phyloP scores from a whole-genome alignment of 2,113 vertebrate species.

The Engraulis encrasicolus region DNA sequence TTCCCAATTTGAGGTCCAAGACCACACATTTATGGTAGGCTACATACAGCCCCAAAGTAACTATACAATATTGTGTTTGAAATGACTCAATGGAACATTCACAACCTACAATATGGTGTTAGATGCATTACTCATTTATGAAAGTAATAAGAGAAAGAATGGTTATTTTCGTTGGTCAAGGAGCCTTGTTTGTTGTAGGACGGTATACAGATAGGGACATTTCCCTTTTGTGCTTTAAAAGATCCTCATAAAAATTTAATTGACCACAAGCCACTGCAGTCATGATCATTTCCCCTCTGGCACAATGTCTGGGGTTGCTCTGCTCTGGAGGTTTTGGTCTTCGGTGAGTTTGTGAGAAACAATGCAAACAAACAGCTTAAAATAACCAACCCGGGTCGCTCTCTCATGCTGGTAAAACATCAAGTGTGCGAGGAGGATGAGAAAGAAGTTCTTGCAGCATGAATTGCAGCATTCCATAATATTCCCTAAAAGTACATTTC shows the following conservation, averaged over 20 bases:
- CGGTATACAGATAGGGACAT: background rate
- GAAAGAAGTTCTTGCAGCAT: background rate
- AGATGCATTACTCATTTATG: background rate
- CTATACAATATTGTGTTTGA: too few relatives aligned
- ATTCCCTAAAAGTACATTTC: background rate
- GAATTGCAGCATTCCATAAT: background rate
- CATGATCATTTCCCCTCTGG: background rate
- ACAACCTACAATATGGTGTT: too few relatives aligned
- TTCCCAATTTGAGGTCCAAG: too few relatives aligned
- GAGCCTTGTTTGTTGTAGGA: background rate
- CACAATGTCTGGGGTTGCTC: too few relatives aligned
- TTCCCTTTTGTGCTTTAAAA: slow-evolving; percentile 10
- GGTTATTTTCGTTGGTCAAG: background rate
- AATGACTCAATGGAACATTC: too few relatives aligned
- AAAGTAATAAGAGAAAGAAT: background rate
- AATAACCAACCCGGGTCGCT: too few relatives aligned
- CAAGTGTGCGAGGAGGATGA: too few relatives aligned
- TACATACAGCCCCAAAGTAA: too few relatives aligned
- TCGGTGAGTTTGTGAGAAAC: background rate
- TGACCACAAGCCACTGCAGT: background rate
- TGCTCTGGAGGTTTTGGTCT: background rate
- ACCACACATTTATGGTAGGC: too few relatives aligned
- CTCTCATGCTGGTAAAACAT: too few relatives aligned
- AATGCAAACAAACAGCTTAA: background rate
- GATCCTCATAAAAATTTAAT: background rate